These are phyloP conservation scores for Tipula lateralis DNA, from an alignment of 2,888 invertebrate genomes.

Conservation along the genomic window DNA sequence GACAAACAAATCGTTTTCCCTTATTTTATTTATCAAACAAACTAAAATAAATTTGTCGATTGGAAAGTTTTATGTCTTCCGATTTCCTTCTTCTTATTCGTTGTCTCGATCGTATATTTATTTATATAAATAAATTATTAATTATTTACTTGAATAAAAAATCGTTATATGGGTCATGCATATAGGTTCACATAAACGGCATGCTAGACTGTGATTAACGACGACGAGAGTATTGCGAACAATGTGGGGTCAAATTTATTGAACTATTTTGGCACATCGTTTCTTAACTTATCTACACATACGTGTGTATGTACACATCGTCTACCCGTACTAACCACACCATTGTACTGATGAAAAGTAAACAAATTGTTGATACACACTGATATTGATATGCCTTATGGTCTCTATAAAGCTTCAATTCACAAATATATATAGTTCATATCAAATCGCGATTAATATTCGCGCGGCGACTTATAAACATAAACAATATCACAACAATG, in stretches of 20 bases:
- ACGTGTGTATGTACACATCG: neutral
- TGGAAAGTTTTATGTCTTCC: neutral
- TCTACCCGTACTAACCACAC: neutral
- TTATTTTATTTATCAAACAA: conserved; percentile 6
- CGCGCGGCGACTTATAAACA: neutral
- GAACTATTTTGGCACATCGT: neutral
- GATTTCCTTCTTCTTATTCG: neutral
- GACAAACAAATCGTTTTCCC: neutral
- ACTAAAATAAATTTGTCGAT: neutral
- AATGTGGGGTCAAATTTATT: neutral
- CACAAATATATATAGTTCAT: neutral
- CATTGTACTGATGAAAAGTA: neutral
- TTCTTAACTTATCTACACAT: neutral
- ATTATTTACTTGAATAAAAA: neutral
- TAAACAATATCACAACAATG: neutral
- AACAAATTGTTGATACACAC: neutral
- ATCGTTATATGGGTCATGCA: neutral
- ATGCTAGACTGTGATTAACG: too few relatives aligned
- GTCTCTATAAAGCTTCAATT: neutral
- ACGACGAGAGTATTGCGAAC: neutral
- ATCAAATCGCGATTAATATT: neutral
- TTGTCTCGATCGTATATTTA: neutral
- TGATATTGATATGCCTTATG: neutral
- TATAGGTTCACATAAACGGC: neutral
- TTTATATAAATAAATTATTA: neutral